Evolutionary conservation across 2,113 vertebrate genomes (phyloP).

Genomic region (Noctilio leporinus): DNA sequence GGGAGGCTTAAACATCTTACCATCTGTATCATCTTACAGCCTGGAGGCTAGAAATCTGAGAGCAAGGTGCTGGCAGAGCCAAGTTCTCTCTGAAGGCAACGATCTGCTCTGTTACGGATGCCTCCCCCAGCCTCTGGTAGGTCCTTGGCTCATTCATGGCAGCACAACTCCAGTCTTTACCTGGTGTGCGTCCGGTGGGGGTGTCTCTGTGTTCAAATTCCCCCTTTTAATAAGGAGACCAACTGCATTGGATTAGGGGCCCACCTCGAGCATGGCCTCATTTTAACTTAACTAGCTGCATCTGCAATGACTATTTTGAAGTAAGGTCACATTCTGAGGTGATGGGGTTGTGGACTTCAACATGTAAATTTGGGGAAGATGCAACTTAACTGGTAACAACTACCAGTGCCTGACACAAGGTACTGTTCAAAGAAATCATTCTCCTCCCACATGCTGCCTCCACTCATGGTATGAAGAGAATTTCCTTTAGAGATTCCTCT

Average conservation of each 20-base stretch:
- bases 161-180: neutral
- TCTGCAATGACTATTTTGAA: neutral
- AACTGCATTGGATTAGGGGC: neutral
- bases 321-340: neutral
- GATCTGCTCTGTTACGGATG: no score
- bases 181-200: rapidly evolving
- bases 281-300: neutral
- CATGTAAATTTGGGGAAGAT: neutral
- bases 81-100: neutral
- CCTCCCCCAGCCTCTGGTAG: neutral
- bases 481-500: neutral
- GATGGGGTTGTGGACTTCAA: neutral
- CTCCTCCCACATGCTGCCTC: neutral
- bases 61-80: neutral
- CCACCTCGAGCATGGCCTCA: neutral
- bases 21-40: neutral
- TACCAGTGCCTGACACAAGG: neutral
- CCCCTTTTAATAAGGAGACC: neutral
- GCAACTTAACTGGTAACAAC: neutral
- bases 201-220: neutral
- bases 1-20: neutral
- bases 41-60: neutral
- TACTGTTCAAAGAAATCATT: neutral
- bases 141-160: neutral
- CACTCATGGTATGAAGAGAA: neutral